A percentile compares a stretch with the other conserved stretches of the same genome.
phyloP scores from a whole-genome alignment of 2,113 vertebrate genomes.

The Mystacornis crossleyi region DNA sequence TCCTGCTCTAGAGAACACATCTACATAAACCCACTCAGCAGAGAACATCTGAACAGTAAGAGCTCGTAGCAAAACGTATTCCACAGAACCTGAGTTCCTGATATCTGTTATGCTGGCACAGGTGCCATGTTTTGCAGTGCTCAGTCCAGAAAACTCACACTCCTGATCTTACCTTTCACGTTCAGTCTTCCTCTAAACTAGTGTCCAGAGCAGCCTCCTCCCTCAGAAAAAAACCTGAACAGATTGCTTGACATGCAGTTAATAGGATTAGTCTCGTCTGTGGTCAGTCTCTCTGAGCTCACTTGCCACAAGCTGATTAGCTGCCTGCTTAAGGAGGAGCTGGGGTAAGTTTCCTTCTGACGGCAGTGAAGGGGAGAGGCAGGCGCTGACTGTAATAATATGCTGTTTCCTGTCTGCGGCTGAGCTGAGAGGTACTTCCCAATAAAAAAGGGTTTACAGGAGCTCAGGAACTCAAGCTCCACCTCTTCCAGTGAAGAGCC shows the following conservation, averaged over 20 bases:
- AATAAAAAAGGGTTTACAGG: not conserved
- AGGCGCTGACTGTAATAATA: slow-evolving; percentile 12
- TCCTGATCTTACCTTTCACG: slow-evolving; percentile 20
- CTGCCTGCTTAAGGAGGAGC: slow-evolving; percentile 12
- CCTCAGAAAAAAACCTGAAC: not conserved
- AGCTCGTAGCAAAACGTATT: not conserved
- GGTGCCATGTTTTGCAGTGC: not conserved
- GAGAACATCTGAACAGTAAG: not conserved
- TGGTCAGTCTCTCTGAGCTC: not conserved
- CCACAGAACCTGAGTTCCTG: not conserved
- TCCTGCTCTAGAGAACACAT: not conserved
- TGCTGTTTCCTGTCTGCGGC: slow-evolving; percentile 39
- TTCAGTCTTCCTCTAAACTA: slow-evolving; percentile 37
- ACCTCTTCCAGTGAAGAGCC: not conserved
- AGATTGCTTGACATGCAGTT: not conserved
- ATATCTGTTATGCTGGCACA: not conserved
- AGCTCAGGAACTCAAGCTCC: slow-evolving; percentile 36
- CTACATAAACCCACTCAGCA: not conserved
- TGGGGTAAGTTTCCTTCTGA: slow-evolving; percentile 20
- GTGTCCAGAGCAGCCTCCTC: not conserved
- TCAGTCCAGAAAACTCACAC: not conserved
- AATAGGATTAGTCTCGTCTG: not conserved
- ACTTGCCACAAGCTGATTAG: slow-evolving; percentile 12
- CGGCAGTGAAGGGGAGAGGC: not conserved
- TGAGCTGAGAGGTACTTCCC: slow-evolving; percentile 40